phyloP scores from a whole-genome alignment of 1,140 invertebrate species.

The Dendrolimus kikuchii region DNA sequence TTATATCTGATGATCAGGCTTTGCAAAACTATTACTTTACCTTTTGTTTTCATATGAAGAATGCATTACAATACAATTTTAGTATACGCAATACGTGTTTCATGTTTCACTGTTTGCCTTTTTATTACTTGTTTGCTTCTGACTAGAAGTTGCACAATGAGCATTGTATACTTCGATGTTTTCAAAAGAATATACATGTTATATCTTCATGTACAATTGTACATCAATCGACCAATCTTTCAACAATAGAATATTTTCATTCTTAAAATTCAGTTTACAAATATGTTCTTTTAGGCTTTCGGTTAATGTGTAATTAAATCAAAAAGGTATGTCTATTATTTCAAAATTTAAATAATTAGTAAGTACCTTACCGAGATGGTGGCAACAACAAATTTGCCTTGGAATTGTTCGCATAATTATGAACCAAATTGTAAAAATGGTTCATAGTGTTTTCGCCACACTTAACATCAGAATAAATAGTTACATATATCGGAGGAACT shows the following conservation, averaged over 20 bases:
- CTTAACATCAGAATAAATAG: conserved; percentile 26
- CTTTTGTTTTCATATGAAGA: conserved; percentile 2
- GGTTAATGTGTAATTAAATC: too few species aligned
- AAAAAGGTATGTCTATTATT: too few species aligned
- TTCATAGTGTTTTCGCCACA: conserved; percentile 40
- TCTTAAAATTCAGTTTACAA: too few species aligned
- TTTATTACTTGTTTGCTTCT: conserved; percentile 18
- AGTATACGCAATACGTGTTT: conserved; percentile 2
- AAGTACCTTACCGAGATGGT: conserved; percentile 11
- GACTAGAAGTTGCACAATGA: conserved; percentile 48
- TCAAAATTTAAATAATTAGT: background rate
- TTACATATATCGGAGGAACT: conserved; percentile 38
- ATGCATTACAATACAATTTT: background rate
- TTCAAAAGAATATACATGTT: conserved; percentile 39
- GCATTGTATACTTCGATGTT: conserved; percentile 51
- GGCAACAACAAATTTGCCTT: conserved; percentile 26
- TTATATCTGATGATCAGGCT: too few species aligned
- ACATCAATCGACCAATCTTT: background rate
- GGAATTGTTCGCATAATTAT: conserved; percentile 15
- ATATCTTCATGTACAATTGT: conserved; percentile 37
- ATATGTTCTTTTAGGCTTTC: too few species aligned
- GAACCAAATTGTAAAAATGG: conserved; percentile 30
- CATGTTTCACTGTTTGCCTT: background rate
- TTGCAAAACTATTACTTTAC: background rate
- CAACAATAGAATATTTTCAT: too few species aligned